Evolutionary conservation across 2,888 invertebrate species (phyloP), one percentile per base, ranked within the genome.

Genomic region (Cantharis lateralis): DNA sequence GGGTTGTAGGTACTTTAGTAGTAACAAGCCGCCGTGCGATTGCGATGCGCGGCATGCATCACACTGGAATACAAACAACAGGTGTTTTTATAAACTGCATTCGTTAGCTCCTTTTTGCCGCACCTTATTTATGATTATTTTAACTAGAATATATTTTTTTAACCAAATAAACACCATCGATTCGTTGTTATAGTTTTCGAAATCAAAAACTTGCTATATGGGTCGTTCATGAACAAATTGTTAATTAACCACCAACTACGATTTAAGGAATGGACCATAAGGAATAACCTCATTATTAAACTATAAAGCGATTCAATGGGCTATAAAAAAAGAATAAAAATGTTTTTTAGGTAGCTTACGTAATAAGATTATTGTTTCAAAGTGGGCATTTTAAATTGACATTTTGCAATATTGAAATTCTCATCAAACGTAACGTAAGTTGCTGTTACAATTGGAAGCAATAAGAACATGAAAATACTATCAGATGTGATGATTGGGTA

Each of bases 21-120:
- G 80, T 83, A 83, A 82, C 83, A 83, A 83, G 83, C 82, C 83
- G 83, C 82, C 82, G 81, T 82, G 82, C 82, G 83, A 83, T 84
- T 84, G 83, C 84, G 81, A 84, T 84, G 81, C 84, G 80, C 81
- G 82, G 83, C 84, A 84, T 84, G 84, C 82, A 83, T 81, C 78
- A 78, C 75, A 81, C 78, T 81, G 80, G 81, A 82, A 81, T 81
- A 80, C 81, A 81, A 82, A 84, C 84, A 84, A 84, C 84, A 84
- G 84, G 83, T 84, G 84, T 84, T 84, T 84, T 84, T 83, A 81
- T 82, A 82, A 79, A 80, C 81, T 79, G 81, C 82, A 80, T 82
- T 84, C 82, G 84, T 84, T 83, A 83, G 79, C 79, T 78, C 81
- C 24, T 82, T 82, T 83, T 82, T 80, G 76, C 77, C 76, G 64